A percentile compares a stretch with the other conserved stretches of the same genome.
Conservation (phyloP, 2,113 vertebrate species). For the Halcyon senegalensis region DNA sequence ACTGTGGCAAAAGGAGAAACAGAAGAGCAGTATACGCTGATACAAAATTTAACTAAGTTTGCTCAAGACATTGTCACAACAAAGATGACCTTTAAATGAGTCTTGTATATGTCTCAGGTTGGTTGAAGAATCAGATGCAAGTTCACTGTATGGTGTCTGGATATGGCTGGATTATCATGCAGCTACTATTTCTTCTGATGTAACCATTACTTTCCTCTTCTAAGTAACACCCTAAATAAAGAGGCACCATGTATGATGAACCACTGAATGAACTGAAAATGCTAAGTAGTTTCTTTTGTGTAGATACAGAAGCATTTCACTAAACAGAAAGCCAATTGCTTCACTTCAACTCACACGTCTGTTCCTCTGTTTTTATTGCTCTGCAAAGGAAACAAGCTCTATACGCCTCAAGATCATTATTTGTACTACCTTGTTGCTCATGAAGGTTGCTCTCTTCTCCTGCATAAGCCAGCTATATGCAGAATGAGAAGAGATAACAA, state of each 20-base stretch:
- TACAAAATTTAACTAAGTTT: neutral
- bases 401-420: neutral
- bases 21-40: neutral
- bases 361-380: neutral
- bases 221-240: neutral
- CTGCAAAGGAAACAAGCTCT: neutral
- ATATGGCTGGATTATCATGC: neutral
- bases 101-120: neutral
- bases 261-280: neutral
- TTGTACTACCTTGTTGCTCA: neutral
- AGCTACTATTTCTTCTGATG: neutral
- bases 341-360: neutral
- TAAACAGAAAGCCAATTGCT: neutral
- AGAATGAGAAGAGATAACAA: neutral
- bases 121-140: neutral
- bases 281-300: neutral
- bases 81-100: neutral
- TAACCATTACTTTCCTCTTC: neutral
- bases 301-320: neutral
- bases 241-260: neutral
- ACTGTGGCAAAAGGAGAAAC: neutral
- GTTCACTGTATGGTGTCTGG: neutral
- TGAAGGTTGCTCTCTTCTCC: neutral
- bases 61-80: neutral
- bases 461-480: neutral